A percentile compares a stretch with the other conserved stretches of the same genome.
Evolutionary conservation across 2,113 vertebrate genomes (phyloP).

Genomic region (Aegypius monachus): DNA sequence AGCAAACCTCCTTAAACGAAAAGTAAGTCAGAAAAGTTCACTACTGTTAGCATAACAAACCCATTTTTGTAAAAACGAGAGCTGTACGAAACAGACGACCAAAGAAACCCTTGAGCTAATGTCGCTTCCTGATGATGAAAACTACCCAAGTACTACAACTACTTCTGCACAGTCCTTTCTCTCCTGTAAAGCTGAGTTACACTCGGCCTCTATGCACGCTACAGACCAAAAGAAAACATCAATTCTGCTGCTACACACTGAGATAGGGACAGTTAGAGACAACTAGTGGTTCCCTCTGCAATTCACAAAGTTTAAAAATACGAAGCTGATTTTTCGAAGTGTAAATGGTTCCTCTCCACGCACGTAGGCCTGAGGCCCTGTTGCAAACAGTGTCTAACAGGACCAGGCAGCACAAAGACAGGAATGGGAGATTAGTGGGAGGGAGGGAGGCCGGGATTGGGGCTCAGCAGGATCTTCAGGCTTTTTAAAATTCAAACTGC

Average conservation of each 20-base stretch:
- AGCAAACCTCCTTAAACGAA: neutral
- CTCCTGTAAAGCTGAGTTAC: conserved; percentile 7
- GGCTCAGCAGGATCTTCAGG: conserved; percentile 80
- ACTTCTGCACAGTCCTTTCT: conserved; percentile 51
- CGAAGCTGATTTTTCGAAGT: conserved; percentile 44
- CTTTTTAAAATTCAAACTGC: conserved; percentile 84
- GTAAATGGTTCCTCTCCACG: conserved; percentile 43
- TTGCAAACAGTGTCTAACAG: conserved; percentile 75
- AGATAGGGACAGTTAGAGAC: conserved; percentile 23
- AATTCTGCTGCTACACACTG: neutral
- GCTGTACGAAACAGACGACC: neutral
- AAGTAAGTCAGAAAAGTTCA: neutral
- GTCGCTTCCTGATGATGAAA: conserved; percentile 70
- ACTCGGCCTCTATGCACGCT: neutral
- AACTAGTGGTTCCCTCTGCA: neutral
- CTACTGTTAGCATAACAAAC: neutral
- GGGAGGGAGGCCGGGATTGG: conserved; percentile 67
- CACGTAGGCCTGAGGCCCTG: conserved; percentile 71
- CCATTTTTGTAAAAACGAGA: neutral
- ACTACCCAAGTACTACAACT: conserved; percentile 58
- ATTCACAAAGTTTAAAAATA: conserved; percentile 49
- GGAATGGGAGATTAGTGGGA: conserved; percentile 78
- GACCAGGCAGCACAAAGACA: conserved; percentile 85
- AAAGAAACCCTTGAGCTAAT: neutral
- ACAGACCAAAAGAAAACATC: neutral